Conservation (phyloP, 2,113 vertebrate species). For the Uria aalge region DNA sequence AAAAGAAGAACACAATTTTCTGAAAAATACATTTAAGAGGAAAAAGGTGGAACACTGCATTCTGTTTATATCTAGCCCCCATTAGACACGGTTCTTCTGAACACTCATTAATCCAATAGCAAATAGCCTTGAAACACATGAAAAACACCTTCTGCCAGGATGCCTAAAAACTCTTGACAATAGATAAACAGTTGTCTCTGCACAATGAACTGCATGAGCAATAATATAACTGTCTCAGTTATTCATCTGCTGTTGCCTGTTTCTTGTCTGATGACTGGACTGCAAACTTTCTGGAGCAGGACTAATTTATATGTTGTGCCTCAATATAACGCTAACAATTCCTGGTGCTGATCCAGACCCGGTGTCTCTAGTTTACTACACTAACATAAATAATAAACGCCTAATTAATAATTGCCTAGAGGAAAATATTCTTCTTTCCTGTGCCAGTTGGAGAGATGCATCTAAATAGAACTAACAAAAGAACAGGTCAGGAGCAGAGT, state of each 20-base stretch:
- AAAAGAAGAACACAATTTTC: background rate
- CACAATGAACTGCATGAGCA: background rate
- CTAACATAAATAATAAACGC: background rate
- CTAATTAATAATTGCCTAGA: background rate
- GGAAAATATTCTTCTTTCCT: background rate
- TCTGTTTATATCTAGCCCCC: background rate
- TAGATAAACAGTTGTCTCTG: background rate
- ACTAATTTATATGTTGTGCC: background rate
- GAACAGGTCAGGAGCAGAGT: background rate
- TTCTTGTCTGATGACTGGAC: background rate
- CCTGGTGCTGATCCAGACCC: background rate
- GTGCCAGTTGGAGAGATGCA: background rate
- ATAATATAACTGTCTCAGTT: background rate
- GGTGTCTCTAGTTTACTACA: background rate
- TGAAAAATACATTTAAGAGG: background rate
- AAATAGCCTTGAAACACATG: background rate
- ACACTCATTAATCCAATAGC: background rate
- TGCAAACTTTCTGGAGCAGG: background rate
- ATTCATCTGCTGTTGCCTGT: background rate
- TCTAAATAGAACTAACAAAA: background rate
- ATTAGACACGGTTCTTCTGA: background rate
- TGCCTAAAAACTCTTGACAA: background rate
- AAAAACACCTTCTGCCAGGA: background rate
- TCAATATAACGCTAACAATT: background rate
- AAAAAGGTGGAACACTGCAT: background rate